Conservation (phyloP, 2,888 invertebrate species). For the Xanthorhoe designata region DNA sequence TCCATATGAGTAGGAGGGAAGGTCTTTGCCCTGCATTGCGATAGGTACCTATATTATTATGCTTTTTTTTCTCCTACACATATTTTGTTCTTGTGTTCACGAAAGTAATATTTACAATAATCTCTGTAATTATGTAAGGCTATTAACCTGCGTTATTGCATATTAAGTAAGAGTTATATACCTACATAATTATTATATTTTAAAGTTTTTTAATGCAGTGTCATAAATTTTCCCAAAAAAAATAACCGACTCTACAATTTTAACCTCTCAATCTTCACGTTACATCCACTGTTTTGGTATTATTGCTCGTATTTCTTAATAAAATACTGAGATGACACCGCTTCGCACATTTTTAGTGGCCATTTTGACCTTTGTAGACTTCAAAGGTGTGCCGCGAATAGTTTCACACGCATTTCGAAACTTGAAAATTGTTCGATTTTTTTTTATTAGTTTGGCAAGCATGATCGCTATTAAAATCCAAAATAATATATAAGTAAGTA, state of each 20-base stretch:
- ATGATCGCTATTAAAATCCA: no score
- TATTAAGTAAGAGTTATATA: background rate
- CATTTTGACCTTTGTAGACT: conserved; percentile 13
- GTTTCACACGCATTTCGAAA: conserved; percentile 8
- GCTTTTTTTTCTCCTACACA: no score
- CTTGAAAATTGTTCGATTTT: background rate
- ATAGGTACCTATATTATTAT: no score
- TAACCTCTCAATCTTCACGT: conserved; percentile 22
- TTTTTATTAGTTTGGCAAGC: background rate
- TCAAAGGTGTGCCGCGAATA: conserved; percentile 29
- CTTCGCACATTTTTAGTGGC: conserved; percentile 18
- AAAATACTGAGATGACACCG: conserved; percentile 27
- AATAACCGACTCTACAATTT: conserved; percentile 14
- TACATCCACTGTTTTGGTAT: conserved; percentile 15
- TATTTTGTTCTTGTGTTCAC: no score
- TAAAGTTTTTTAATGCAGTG: conserved; percentile 1
- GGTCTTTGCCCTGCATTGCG: no score
- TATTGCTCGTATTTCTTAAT: conserved; percentile 27
- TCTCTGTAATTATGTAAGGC: background rate
- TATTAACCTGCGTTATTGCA: background rate
- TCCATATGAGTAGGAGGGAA: no score
- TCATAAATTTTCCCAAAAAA: conserved; percentile 3
- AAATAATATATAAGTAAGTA: no score
- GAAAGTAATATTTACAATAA: background rate
- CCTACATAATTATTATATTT: background rate